Base-by-base conservation (phyloP, 2,113 vertebrate species). In the Zosterops japonicus region DNA sequence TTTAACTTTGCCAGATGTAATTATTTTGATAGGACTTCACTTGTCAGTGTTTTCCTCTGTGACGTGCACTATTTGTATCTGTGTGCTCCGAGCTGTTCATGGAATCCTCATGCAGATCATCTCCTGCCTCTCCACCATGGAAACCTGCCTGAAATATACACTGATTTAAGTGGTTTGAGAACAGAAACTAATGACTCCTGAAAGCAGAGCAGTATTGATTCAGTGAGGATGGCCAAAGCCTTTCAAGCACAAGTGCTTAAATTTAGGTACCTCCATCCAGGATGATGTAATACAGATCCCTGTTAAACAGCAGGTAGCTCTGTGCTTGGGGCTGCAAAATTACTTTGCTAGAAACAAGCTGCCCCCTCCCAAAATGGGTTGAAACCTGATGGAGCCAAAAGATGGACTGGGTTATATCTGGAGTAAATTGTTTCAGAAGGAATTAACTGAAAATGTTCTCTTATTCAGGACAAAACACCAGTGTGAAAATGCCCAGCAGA, bases 131-230 rank as follows among this genome's bases (percentile, higher is more conserved):
- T 53, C 61, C 56, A 46, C 21, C 14, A 4, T 2, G 22, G 77
- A 72, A 92, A 80, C 46, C 57, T 79, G 72, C 72, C 75, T 93
- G 91, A 83, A 94, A 91, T 61, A 70, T 50, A 44, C 80, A 60
- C 94, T 92, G 85, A 92, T 92, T 93, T 84, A 90, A 95, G 69
- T 81, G 72, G 41, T 46, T 88, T 6, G 8, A 86, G 90, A 83
- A 79, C 56, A 94, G 89, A 92, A 92, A 75, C 83, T 93, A 90
- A 95, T 84, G 94, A 78, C 76, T 96, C 75, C 76, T 92, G 92
- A 84, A 87, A 93, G 90, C 83, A 92, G 60, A 92, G 56, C 64
- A 28, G 52, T 93, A 95, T 93, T 90, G 92, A 92, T 96, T 93
- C 77, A 23, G 60, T 57, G 64, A 90, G 59, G 44, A 77, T 71